Percentiles rank a stretch among this genome's conserved stretches.
phyloP scores from a whole-genome alignment of 2,113 vertebrate species.

The Porphyrio hochstetteri region DNA sequence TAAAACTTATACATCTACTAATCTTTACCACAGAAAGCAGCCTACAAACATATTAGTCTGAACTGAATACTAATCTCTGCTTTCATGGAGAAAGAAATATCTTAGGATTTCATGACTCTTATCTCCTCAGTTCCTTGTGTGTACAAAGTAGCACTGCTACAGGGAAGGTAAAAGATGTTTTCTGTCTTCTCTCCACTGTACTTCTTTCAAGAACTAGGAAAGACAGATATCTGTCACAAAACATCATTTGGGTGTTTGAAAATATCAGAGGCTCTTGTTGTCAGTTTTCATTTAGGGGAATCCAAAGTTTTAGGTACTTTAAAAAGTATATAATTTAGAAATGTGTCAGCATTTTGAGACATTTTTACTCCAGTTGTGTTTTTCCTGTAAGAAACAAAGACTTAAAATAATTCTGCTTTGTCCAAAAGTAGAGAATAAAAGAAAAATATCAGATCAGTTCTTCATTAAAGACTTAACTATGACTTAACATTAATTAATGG shows the following conservation, averaged over 20 bases:
- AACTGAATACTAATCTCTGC: neutral
- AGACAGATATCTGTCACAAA: conserved; percentile 7
- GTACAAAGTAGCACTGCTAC: neutral
- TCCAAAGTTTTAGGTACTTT: neutral
- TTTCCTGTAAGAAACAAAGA: neutral
- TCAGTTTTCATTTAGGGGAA: neutral
- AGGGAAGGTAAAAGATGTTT: conserved; percentile 36
- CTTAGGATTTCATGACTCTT: neutral
- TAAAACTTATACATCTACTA: neutral
- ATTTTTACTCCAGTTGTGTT: neutral
- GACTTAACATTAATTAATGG: neutral
- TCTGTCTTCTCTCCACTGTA: neutral
- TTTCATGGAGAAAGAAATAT: neutral
- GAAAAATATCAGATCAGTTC: neutral
- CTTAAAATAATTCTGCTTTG: neutral
- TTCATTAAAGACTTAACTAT: neutral
- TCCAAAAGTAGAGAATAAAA: neutral
- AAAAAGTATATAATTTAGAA: neutral
- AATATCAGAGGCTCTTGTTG: conserved; percentile 7
- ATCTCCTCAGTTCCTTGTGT: neutral
- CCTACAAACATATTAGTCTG: neutral
- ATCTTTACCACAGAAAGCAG: neutral
- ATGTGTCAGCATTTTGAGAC: conserved; percentile 17
- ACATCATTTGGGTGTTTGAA: conserved; percentile 5
- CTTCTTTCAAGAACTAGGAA: conserved; percentile 12